Evolutionary conservation across 2,113 vertebrate species (phyloP).

Genomic region (Gobiocypris rarus): DNA sequence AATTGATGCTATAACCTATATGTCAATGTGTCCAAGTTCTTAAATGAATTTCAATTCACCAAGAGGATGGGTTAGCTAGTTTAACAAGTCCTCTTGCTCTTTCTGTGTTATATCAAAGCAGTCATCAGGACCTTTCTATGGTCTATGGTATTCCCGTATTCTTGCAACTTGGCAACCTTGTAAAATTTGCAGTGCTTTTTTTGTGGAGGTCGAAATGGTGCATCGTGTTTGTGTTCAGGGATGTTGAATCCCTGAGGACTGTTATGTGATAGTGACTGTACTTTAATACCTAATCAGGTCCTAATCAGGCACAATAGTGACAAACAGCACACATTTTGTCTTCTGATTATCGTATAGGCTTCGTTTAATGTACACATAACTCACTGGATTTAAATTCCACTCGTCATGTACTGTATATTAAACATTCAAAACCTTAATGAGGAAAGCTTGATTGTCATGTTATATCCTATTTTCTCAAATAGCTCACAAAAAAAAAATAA

Average conservation of each 20-base stretch:
- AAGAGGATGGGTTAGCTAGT: not conserved
- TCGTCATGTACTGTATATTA: not conserved
- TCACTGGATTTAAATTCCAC: not conserved
- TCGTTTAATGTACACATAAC: not conserved
- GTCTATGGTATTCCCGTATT: not conserved
- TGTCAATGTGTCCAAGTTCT: not conserved
- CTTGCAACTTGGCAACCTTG: not conserved
- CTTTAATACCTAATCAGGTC: not conserved
- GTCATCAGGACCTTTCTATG: not conserved
- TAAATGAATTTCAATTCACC: too few relatives aligned
- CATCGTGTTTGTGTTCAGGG: not conserved
- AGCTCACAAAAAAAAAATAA: too few relatives aligned
- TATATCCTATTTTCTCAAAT: too few relatives aligned
- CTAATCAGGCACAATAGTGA: not conserved
- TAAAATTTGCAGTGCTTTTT: not conserved
- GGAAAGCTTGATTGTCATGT: too few relatives aligned
- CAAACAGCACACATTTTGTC: not conserved
- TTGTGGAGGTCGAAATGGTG: not conserved
- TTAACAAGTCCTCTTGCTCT: too few relatives aligned
- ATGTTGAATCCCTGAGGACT: too few relatives aligned
- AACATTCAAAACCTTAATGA: not conserved
- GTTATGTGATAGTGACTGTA: not conserved
- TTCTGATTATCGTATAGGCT: not conserved
- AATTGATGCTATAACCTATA: too few relatives aligned
- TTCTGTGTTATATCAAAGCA: not conserved